Evolutionary conservation across 2,113 vertebrate genomes (phyloP).

Genomic region (Petaurus breviceps): DNA sequence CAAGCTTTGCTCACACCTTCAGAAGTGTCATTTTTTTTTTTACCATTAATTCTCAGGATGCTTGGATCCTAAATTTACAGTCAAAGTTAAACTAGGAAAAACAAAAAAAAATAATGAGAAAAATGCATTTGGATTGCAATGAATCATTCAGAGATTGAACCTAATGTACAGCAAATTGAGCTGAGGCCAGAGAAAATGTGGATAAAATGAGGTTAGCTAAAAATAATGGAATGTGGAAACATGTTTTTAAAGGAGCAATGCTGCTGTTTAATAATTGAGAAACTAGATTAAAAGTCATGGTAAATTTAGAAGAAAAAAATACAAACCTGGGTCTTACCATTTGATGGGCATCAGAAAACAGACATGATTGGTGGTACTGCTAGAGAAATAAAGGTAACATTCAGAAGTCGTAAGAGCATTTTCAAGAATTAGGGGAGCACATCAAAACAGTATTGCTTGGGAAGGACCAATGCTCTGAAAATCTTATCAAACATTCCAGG

Average conservation of each 20-base stretch:
- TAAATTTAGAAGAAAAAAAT: constrained; percentile 15
- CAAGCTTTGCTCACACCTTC: constrained; percentile 45
- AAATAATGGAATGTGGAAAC: constrained; percentile 58
- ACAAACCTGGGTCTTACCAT: not conserved
- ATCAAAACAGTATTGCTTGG: constrained; percentile 23
- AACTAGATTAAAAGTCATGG: constrained; percentile 30
- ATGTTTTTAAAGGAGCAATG: constrained; percentile 43
- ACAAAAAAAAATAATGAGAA: constrained; percentile 40
- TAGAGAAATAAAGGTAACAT: constrained; percentile 2
- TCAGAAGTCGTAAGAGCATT: not conserved
- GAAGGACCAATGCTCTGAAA: not conserved
- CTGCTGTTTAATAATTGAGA: constrained; percentile 46
- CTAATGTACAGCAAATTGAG: constrained; percentile 50
- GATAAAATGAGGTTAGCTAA: constrained; percentile 53
- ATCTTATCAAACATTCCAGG: constrained; percentile 25
- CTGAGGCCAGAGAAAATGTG: constrained; percentile 52
- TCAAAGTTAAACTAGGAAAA: constrained; percentile 40
- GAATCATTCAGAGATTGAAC: constrained; percentile 48
- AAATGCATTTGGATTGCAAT: constrained; percentile 45
- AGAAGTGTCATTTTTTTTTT: constrained; percentile 40
- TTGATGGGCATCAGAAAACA: not conserved
- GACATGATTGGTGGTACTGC: not conserved
- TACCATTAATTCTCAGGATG: constrained; percentile 44
- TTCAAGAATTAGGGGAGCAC: not conserved
- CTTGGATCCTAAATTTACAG: constrained; percentile 34